Percentiles rank a stretch among this genome's conserved stretches.
Evolutionary conservation across 2,797 vertebrate genomes (phyloP).

Genomic region (Poliocrania exsul): DNA sequence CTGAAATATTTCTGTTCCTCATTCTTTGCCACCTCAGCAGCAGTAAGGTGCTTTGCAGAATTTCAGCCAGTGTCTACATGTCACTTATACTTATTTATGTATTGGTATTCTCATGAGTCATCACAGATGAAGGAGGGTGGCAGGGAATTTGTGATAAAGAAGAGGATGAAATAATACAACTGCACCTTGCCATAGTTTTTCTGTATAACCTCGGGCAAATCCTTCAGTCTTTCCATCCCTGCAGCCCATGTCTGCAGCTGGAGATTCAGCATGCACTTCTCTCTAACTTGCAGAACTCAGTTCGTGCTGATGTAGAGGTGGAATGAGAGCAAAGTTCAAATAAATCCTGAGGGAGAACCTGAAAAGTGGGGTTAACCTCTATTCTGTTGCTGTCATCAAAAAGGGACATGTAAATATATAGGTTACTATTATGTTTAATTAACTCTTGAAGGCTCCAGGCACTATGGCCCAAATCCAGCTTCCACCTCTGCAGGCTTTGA

Average conservation of each 20-base stretch:
- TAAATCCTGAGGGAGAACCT: slow-evolving; percentile 61
- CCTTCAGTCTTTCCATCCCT: background rate
- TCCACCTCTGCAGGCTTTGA: slow-evolving; percentile 66
- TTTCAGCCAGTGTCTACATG: background rate
- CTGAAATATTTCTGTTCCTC: slow-evolving; percentile 37
- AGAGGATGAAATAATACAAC: background rate
- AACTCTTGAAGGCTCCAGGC: slow-evolving; percentile 60
- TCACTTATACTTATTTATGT: slow-evolving; percentile 4
- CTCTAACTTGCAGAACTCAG: background rate
- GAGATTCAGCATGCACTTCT: background rate
- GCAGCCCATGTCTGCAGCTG: background rate
- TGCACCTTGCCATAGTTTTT: background rate
- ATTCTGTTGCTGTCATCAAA: slow-evolving; percentile 66
- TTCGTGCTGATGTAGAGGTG: background rate
- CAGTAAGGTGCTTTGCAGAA: slow-evolving; percentile 28
- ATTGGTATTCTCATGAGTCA: background rate
- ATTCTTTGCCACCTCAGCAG: background rate
- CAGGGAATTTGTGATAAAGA: background rate
- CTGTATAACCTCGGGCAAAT: background rate
- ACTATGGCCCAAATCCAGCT: slow-evolving; percentile 58
- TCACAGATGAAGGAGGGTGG: background rate
- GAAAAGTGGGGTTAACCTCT: slow-evolving; percentile 63
- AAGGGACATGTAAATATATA: slow-evolving; percentile 55
- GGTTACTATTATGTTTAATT: slow-evolving; percentile 68
- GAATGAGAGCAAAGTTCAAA: slow-evolving; percentile 60